Percentiles rank a stretch among this genome's conserved stretches.
Evolutionary conservation across 1,140 invertebrate species (phyloP).

Genomic region (Thereuonema tuberculata): DNA sequence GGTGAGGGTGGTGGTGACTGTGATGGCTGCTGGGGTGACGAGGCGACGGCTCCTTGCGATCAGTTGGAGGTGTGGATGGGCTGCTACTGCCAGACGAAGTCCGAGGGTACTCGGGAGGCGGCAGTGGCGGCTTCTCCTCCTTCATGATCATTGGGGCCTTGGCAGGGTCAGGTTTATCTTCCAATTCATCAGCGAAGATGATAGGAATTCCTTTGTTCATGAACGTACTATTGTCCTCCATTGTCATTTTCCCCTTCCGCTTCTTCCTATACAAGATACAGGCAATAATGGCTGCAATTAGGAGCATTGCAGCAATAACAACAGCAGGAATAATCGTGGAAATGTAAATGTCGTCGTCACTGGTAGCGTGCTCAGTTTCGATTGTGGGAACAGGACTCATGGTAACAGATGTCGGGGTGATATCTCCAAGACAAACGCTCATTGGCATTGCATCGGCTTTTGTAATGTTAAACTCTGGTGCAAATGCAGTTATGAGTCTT

Average conservation of each 20-base stretch:
- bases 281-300: conserved; percentile 71
- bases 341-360: conserved; percentile 62
- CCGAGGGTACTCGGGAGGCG: conserved; percentile 57
- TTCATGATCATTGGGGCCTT: conserved; percentile 83
- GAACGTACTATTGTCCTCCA: conserved; percentile 48
- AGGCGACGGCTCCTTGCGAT: conserved; percentile 27
- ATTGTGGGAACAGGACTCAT: conserved; percentile 30
- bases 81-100: conserved; percentile 35
- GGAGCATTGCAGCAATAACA: conserved; percentile 74
- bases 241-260: conserved; percentile 63
- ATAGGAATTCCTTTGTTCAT: conserved; percentile 83
- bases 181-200: conserved; percentile 81
- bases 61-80: conserved; percentile 36
- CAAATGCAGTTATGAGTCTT: conserved; percentile 52
- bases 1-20: conserved; percentile 29
- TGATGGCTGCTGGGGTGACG: conserved; percentile 18
- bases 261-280: conserved; percentile 72
- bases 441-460: conserved; percentile 52
- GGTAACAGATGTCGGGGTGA: conserved; percentile 29
- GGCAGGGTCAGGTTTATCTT: conserved; percentile 74
- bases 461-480: conserved; percentile 59
- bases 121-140: conserved; percentile 78
- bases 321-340: conserved; percentile 79
- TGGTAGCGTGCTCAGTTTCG: conserved; percentile 27
- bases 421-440: conserved; percentile 51